A percentile compares a stretch with the other conserved stretches of the same genome.
Evolutionary conservation across 2,888 invertebrate species (phyloP).

Genomic region (Atrina japonica): DNA sequence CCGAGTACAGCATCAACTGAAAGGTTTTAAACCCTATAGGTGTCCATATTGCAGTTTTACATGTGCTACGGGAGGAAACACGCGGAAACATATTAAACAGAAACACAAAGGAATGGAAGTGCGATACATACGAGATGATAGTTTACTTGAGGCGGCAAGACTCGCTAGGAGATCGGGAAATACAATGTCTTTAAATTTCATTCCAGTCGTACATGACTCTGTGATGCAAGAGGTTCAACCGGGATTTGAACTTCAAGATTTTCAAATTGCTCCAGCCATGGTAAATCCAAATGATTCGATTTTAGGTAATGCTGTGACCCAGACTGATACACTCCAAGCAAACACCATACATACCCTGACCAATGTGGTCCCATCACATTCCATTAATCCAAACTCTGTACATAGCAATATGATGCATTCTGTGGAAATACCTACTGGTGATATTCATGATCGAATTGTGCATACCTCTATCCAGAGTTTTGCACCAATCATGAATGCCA

Average conservation of each 20-base stretch:
- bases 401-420: no score
- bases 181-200: constrained; percentile 35
- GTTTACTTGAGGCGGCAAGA: constrained; percentile 49
- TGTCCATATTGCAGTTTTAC: constrained; percentile 70
- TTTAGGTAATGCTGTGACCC: neutral
- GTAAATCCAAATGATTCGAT: neutral
- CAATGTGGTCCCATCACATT: constrained; percentile 1
- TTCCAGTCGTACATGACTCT: constrained; percentile 9
- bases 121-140: constrained; percentile 58
- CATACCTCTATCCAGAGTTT: neutral
- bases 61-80: constrained; percentile 69
- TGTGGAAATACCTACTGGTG: no score
- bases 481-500: constrained; percentile 10
- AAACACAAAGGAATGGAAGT: constrained; percentile 62
- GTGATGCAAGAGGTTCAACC: constrained; percentile 9
- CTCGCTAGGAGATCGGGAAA: constrained; percentile 52
- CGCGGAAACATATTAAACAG: constrained; percentile 67
- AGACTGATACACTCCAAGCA: neutral
- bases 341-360: constrained; percentile 11
- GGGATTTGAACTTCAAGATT: constrained; percentile 14
- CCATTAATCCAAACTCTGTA: no score
- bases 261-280: neutral
- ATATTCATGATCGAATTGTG: no score
- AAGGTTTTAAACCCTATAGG: constrained; percentile 66
- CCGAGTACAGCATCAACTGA: constrained; percentile 67